These are phyloP conservation scores for Lithophane leautieri DNA, from an alignment of 2,888 invertebrate species.

Conservation along the genomic window DNA sequence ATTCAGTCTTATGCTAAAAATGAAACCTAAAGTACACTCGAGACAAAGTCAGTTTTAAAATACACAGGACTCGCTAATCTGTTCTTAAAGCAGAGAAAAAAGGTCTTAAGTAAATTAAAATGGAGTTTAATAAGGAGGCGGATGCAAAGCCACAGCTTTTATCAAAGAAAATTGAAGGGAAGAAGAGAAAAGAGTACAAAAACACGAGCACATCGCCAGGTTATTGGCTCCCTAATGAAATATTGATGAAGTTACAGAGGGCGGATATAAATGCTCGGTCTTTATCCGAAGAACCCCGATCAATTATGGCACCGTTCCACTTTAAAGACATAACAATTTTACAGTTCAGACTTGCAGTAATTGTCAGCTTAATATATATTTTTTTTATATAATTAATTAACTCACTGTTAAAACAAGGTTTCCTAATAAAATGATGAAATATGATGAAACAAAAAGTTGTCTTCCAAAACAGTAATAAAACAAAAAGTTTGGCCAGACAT, in stretches of 20 bases:
- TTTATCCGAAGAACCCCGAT: conserved; percentile 33
- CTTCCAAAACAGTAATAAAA: not conserved
- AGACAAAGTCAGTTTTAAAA: conserved; percentile 34
- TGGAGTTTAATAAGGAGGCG: conserved; percentile 49
- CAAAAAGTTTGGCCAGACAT: not conserved
- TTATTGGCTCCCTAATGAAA: conserved; percentile 80
- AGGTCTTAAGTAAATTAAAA: conserved; percentile 58
- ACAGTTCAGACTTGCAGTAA: not conserved
- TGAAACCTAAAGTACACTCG: conserved; percentile 15
- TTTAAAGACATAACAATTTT: conserved; percentile 29
- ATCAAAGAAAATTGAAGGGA: conserved; percentile 56
- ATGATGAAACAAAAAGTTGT: not conserved
- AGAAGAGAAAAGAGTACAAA: conserved; percentile 55
- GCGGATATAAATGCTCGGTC: conserved; percentile 51
- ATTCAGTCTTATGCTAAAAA: conserved; percentile 26
- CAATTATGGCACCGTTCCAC: conserved; percentile 32
- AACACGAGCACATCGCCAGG: conserved; percentile 63
- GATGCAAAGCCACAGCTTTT: conserved; percentile 44
- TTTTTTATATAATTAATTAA: not conserved
- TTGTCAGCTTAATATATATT: not conserved
- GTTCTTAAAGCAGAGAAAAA: conserved; percentile 21
- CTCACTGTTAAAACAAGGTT: not conserved
- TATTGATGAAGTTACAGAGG: conserved; percentile 77
- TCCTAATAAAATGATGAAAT: not conserved
- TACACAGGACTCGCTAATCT: conserved; percentile 35